Percentiles rank a stretch among this genome's conserved stretches.
phyloP scores from a whole-genome alignment of 2,113 vertebrate genomes.

The Cepphus grylle region DNA sequence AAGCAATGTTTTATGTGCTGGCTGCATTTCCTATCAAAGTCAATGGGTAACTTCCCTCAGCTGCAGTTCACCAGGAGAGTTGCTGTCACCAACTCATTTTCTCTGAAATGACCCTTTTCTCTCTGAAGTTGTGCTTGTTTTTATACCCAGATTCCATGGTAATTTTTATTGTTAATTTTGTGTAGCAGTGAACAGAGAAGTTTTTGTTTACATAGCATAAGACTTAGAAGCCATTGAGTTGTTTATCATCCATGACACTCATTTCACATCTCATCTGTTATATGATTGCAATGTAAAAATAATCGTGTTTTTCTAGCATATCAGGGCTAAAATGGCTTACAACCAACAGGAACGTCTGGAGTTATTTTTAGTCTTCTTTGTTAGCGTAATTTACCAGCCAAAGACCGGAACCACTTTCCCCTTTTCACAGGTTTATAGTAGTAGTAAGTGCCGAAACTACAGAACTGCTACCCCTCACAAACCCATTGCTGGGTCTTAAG shows the following conservation, averaged over 20 bases:
- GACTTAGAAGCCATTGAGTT: conserved; percentile 5
- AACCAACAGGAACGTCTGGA: neutral
- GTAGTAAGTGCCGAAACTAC: neutral
- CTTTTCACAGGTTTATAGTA: neutral
- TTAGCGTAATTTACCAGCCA: neutral
- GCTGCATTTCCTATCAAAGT: neutral
- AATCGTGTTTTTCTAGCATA: conserved; percentile 3
- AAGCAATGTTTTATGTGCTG: neutral
- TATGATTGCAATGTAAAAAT: conserved; percentile 50
- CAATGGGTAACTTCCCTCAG: neutral
- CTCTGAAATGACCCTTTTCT: neutral
- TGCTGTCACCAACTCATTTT: neutral
- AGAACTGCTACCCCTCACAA: neutral
- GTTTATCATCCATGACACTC: conserved; percentile 48
- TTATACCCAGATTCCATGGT: neutral
- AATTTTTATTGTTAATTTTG: conserved; percentile 61
- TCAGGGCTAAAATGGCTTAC: neutral
- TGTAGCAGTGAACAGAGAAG: neutral
- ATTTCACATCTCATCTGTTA: conserved; percentile 62
- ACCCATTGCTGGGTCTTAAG: neutral
- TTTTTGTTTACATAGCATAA: conserved; percentile 51
- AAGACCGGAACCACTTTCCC: neutral
- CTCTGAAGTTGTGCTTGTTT: neutral
- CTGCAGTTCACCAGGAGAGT: neutral
- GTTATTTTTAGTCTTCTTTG: neutral